A percentile compares a stretch with the other conserved stretches of the same genome.
These are phyloP conservation scores for Takifugu ocellatus DNA, from an alignment of 2,797 vertebrate genomes.

Conservation along the genomic window DNA sequence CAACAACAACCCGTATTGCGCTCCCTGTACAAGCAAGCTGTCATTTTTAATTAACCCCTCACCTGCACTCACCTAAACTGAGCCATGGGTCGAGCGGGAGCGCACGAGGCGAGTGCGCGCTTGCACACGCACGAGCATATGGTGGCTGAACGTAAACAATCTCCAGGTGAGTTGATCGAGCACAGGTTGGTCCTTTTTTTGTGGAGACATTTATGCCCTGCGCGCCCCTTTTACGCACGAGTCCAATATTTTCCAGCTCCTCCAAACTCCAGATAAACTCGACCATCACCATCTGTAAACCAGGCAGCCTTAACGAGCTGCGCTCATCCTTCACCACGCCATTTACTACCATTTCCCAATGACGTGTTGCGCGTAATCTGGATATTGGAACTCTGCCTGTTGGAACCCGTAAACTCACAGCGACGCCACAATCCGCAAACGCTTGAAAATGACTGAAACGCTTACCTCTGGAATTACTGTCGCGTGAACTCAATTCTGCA, in stretches of 20 bases:
- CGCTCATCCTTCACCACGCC: not conserved
- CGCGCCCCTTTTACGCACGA: conserved; percentile 4
- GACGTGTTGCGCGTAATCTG: conserved; percentile 54
- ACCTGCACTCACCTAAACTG: conserved; percentile 45
- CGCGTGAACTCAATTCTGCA: conserved; percentile 62
- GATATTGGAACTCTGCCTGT: conserved; percentile 35
- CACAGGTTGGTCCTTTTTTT: too few species aligned
- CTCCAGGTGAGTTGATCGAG: not conserved
- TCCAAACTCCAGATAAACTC: not conserved
- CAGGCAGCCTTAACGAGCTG: too few species aligned
- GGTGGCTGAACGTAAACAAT: conserved; percentile 21
- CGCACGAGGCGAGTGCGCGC: conserved; percentile 6
- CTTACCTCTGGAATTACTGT: conserved; percentile 72
- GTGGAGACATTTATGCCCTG: not conserved
- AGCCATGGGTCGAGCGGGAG: conserved; percentile 5
- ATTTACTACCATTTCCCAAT: conserved; percentile 35
- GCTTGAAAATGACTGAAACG: conserved; percentile 35
- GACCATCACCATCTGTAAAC: too few species aligned
- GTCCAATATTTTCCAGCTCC: not conserved
- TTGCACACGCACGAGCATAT: conserved; percentile 6
- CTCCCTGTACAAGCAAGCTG: conserved; percentile 44
- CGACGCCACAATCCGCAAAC: conserved; percentile 15
- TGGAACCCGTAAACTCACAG: conserved; percentile 21
- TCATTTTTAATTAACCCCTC: conserved; percentile 66
- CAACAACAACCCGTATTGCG: conserved; percentile 17